Evolutionary conservation across 1,140 invertebrate genomes (phyloP).

Genomic region (Hesperophylax magnus): DNA sequence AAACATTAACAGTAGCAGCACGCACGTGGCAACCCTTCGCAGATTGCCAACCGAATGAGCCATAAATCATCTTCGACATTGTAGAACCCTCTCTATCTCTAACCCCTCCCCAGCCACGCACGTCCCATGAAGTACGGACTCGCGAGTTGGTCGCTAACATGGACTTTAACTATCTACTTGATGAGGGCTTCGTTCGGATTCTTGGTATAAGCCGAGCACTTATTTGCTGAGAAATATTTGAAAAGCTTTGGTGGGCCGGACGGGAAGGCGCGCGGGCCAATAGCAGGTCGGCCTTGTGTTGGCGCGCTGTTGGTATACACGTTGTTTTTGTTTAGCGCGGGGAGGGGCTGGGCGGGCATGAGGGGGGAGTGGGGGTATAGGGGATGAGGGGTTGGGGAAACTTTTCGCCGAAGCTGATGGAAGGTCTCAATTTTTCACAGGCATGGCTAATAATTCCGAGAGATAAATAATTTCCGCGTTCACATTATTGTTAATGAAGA

Average conservation of each 20-base stretch:
- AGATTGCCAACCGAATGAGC: conserved; percentile 35
- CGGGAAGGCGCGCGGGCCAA: conserved; percentile 54
- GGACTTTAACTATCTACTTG: background rate
- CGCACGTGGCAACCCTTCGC: conserved; percentile 29
- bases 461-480: no score
- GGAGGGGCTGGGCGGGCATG: conserved; percentile 46
- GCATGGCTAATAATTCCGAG: conserved; percentile 13
- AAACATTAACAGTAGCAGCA: background rate
- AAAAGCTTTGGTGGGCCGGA: conserved; percentile 59
- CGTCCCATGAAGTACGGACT: conserved; percentile 12
- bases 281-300: conserved; percentile 51
- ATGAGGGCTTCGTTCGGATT: conserved; percentile 24
- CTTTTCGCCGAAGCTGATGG: conserved; percentile 45
- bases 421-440: conserved; percentile 43
- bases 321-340: conserved; percentile 68
- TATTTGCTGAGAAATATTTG: conserved; percentile 59
- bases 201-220: conserved; percentile 50
- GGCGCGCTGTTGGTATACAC: conserved; percentile 64
- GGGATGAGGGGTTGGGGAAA: conserved; percentile 33
- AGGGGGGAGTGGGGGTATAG: conserved; percentile 14
- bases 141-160: no score
- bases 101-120: conserved; percentile 3
- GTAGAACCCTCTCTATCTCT: conserved; percentile 29
- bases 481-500: no score
- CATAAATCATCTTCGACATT: conserved; percentile 42